Conservation (phyloP, 2,113 vertebrate species). For the Chelonoidis abingdonii region DNA sequence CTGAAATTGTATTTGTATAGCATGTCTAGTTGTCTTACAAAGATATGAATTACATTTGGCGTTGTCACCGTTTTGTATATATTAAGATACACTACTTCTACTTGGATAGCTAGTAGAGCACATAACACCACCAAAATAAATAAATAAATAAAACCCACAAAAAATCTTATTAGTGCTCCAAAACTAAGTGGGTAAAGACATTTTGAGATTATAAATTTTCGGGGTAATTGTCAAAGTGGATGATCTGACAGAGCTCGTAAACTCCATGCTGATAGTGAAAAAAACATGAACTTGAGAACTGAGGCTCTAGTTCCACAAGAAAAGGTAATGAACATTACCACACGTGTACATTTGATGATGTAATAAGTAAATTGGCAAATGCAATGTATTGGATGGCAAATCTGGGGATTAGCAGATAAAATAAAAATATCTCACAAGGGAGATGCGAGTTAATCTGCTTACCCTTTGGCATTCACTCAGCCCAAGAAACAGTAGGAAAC, state of each 20-base stretch:
- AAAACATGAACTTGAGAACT: not conserved
- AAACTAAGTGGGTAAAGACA: not conserved
- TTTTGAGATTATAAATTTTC: not conserved
- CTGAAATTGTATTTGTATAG: not conserved
- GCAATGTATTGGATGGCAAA: not conserved
- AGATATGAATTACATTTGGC: not conserved
- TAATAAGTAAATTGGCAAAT: not conserved
- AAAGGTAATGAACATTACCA: not conserved
- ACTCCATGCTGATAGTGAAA: not conserved
- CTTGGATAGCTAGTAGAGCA: not conserved
- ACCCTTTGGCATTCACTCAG: not conserved
- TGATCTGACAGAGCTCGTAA: not conserved
- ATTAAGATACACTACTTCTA: not conserved
- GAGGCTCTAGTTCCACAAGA: not conserved
- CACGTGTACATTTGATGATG: not conserved
- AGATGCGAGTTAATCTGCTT: not conserved
- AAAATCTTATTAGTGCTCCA: not conserved
- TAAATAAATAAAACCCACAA: not conserved
- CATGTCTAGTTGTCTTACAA: not conserved
- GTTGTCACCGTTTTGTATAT: not conserved
- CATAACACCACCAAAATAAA: not conserved
- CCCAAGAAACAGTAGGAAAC: slow-evolving; percentile 17
- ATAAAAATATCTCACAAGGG: not conserved
- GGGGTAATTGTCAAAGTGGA: not conserved
- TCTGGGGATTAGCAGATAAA: not conserved